Conservation (phyloP, 2,888 invertebrate species). For the Ennomos quercinarius region DNA sequence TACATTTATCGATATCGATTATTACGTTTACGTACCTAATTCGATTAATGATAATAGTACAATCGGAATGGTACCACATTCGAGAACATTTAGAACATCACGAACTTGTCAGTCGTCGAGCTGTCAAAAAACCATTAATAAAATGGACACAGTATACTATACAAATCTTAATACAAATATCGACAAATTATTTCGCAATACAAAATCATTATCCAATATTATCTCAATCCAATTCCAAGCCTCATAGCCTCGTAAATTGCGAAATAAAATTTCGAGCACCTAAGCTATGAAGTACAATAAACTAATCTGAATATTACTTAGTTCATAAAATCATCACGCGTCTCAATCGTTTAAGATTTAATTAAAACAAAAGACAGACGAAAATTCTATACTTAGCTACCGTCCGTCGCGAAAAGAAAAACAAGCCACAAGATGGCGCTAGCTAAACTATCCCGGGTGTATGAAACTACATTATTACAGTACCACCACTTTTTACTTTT, state of each 20-base stretch:
- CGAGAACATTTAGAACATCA: too few relatives aligned
- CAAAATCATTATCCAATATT: conserved; percentile 12
- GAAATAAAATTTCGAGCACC: conserved; percentile 29
- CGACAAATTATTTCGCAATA: conserved; percentile 29
- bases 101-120: too few relatives aligned
- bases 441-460: conserved; percentile 20
- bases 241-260: conserved; percentile 21
- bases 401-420: conserved; percentile 12
- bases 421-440: conserved; percentile 16
- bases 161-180: conserved; percentile 19
- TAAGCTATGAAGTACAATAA: conserved; percentile 26
- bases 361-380: conserved; percentile 10
- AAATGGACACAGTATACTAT: too few relatives aligned
- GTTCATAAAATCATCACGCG: conserved; percentile 34
- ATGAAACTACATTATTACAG: conserved; percentile 4
- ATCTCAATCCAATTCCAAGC: conserved; percentile 5
- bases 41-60: too few relatives aligned
- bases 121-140: too few relatives aligned
- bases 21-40: too few relatives aligned
- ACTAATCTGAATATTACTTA: conserved; percentile 26
- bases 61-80: too few relatives aligned
- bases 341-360: conserved; percentile 21
- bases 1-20: too few relatives aligned
- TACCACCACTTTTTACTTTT: too few relatives aligned
- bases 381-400: conserved; percentile 16